phyloP scores from a whole-genome alignment of 2,888 invertebrate species.

The Mythimna lalbum region DNA sequence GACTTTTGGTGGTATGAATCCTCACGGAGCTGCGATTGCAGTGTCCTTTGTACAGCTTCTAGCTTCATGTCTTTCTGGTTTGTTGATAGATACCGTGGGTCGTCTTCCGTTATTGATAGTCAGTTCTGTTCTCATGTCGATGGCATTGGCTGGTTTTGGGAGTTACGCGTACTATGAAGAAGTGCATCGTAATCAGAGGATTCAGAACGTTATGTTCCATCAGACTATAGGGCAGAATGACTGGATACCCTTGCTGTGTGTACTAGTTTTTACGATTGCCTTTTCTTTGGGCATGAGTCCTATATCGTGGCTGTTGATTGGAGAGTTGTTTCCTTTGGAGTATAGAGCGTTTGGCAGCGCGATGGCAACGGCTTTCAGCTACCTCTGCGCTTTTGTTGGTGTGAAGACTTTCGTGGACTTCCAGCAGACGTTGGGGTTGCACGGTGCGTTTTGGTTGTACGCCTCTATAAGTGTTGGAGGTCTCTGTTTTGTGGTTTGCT shows the following conservation, averaged over 20 bases:
- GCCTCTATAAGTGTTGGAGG: slow-evolving; percentile 95
- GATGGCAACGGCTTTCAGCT: slow-evolving; percentile 96
- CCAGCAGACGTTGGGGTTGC: slow-evolving; percentile 93
- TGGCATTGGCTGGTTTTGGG: slow-evolving; percentile 96
- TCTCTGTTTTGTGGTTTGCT: slow-evolving; percentile 95
- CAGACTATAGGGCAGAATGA: slow-evolving; percentile 92
- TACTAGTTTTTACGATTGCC: slow-evolving; percentile 95
- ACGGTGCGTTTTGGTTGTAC: slow-evolving; percentile 97
- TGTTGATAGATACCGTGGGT: slow-evolving; percentile 96
- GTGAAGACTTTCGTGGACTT: slow-evolving; percentile 97
- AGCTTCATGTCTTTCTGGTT: slow-evolving; percentile 95
- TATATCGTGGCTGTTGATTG: slow-evolving; percentile 96
- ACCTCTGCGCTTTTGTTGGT: slow-evolving; percentile 96
- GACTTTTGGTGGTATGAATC: slow-evolving; percentile 95
- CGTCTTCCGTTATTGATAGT: slow-evolving; percentile 95
- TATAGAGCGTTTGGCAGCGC: slow-evolving; percentile 96
- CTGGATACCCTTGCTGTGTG: slow-evolving; percentile 96
- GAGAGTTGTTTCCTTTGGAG: slow-evolving; percentile 95
- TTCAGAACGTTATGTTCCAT: slow-evolving; percentile 88
- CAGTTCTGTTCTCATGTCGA: slow-evolving; percentile 95
- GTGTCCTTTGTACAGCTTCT: slow-evolving; percentile 96
- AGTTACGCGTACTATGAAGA: slow-evolving; percentile 96
- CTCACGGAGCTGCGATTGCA: slow-evolving; percentile 96
- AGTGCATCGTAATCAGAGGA: slow-evolving; percentile 90
- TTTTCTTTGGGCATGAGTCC: slow-evolving; percentile 97